A percentile compares a stretch with the other conserved stretches of the same genome.
Evolutionary conservation across 2,888 invertebrate species (phyloP).

Genomic region (Macrosiphum euphorbiae): DNA sequence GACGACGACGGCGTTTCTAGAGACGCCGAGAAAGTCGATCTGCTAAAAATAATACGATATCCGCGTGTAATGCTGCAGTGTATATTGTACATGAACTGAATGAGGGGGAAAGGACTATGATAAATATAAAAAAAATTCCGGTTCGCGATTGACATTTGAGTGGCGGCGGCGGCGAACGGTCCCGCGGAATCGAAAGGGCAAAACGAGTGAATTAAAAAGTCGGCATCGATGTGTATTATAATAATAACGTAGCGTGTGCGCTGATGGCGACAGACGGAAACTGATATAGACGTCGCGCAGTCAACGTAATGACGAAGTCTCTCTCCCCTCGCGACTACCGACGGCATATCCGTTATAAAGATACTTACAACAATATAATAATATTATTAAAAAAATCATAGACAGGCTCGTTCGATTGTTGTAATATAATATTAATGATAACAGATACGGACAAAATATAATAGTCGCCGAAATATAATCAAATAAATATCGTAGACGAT

Average conservation of each 20-base stretch:
- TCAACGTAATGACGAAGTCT: neutral
- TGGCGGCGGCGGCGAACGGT: neutral
- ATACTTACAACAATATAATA: neutral
- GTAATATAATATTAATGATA: neutral
- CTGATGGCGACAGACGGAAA: neutral
- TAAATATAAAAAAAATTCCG: constrained; percentile 7
- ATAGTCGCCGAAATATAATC: neutral
- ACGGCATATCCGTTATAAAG: neutral
- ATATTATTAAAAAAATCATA: neutral
- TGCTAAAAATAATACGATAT: neutral
- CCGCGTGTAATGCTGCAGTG: neutral
- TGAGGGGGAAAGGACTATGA: neutral
- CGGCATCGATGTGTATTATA: no score
- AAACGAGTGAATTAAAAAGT: neutral
- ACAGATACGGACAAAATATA: neutral
- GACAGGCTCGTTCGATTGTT: neutral
- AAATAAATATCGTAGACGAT: constrained; percentile 16
- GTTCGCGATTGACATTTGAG: constrained; percentile 25
- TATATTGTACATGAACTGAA: neutral
- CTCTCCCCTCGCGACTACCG: no score
- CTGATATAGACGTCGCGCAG: neutral
- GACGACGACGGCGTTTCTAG: neutral
- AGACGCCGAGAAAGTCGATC: neutral
- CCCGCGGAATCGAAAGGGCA: neutral
- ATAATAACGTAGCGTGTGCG: neutral